Evolutionary conservation across 2,797 vertebrate genomes (phyloP).

Genomic region (Okamejei kenojei): DNA sequence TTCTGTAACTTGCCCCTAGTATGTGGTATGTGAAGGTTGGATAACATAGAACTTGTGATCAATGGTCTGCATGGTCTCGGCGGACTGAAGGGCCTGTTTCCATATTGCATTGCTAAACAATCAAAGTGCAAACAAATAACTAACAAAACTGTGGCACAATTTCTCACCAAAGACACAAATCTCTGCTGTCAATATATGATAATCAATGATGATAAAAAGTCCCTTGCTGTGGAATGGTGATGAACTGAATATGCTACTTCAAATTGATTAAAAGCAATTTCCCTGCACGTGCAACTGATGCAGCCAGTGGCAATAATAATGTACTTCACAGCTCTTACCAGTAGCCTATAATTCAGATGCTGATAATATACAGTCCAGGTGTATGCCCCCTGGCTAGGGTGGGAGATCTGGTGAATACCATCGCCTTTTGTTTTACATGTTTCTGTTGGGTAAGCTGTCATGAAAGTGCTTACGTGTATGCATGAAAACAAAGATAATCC

Average conservation of each 20-base stretch:
- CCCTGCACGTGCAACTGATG: constrained; percentile 40
- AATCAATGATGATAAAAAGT: constrained; percentile 2
- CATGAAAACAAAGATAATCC: constrained; percentile 56
- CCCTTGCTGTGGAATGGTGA: not conserved
- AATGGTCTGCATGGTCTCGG: too few relatives aligned
- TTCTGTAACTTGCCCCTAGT: too few relatives aligned
- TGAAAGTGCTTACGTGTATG: constrained; percentile 47
- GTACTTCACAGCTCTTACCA: constrained; percentile 47
- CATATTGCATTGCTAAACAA: too few relatives aligned
- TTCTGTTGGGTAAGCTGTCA: constrained; percentile 57
- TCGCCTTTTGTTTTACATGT: constrained; percentile 51
- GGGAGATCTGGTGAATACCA: constrained; percentile 53
- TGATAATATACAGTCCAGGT: constrained; percentile 60
- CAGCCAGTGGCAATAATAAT: constrained; percentile 49
- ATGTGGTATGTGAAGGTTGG: too few relatives aligned
- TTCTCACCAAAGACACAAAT: not conserved
- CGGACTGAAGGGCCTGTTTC: too few relatives aligned
- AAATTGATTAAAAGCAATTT: not conserved
- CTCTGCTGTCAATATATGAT: not conserved
- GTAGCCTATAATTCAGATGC: constrained; percentile 52
- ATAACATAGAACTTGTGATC: too few relatives aligned
- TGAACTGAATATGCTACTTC: not conserved
- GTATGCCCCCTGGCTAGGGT: constrained; percentile 60
- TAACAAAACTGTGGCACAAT: not conserved
- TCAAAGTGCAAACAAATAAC: not conserved